A percentile compares a stretch with the other conserved stretches of the same genome.
Evolutionary conservation across 2,797 vertebrate genomes (phyloP).

Genomic region (Lepidocolaptes lacrymiger): DNA sequence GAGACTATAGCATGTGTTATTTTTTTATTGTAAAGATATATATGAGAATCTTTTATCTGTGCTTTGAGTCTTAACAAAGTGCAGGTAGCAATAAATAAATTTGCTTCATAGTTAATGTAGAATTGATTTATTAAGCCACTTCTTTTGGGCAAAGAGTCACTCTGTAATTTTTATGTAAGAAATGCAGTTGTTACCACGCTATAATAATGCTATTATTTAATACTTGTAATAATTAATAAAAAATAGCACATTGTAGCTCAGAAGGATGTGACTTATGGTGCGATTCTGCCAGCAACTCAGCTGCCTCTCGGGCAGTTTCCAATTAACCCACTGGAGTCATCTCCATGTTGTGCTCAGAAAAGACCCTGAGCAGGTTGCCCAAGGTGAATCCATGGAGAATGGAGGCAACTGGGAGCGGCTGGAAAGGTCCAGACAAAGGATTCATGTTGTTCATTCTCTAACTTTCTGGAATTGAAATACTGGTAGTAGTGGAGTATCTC

Average conservation of each 20-base stretch:
- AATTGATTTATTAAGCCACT: constrained; percentile 37
- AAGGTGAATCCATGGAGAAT: neutral
- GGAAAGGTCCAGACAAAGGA: neutral
- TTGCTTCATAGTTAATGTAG: constrained; percentile 23
- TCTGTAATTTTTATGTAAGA: constrained; percentile 23
- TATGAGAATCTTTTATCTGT: neutral
- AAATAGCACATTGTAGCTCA: neutral
- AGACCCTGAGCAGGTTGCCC: neutral
- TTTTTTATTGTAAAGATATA: neutral
- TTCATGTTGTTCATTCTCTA: neutral
- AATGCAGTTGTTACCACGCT: neutral
- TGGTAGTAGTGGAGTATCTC: neutral
- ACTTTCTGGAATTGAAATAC: neutral
- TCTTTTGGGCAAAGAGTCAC: constrained; percentile 1
- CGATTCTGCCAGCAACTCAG: neutral
- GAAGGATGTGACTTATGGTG: neutral
- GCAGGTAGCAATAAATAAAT: constrained; percentile 52
- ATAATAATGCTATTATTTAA: neutral
- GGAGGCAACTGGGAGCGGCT: neutral
- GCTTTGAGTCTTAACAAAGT: constrained; percentile 18
- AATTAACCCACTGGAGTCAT: neutral
- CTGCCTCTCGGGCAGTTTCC: neutral
- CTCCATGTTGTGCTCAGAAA: neutral
- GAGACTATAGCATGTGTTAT: neutral
- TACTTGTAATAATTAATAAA: constrained; percentile 28